These are phyloP conservation scores for Rhinopithecus roxellana DNA, from an alignment of 2,113 vertebrate species.

Conservation along the genomic window DNA sequence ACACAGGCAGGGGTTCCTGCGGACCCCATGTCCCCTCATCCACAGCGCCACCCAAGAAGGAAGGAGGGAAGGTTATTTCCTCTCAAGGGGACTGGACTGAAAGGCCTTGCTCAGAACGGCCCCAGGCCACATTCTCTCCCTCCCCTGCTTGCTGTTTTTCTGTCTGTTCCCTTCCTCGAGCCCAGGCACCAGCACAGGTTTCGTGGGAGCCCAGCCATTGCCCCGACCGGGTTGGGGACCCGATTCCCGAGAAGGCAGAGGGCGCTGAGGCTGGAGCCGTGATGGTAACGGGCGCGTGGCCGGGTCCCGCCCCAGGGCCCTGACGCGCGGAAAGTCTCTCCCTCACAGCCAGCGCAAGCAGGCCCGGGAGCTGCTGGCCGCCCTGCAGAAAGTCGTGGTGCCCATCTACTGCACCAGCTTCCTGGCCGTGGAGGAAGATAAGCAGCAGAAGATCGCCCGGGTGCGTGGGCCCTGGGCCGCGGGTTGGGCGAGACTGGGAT, in stretches of 20 bases:
- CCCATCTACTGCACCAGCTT: slow-evolving; percentile 99
- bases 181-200: neutral
- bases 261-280: slow-evolving; percentile 66
- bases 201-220: neutral
- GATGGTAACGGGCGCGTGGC: slow-evolving; percentile 74
- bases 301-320: slow-evolving; percentile 74
- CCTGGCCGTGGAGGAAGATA: slow-evolving; percentile 97
- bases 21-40: rapidly evolving
- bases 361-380: slow-evolving; percentile 95
- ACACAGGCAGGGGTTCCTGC: neutral
- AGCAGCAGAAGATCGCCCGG: slow-evolving; percentile 98
- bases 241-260: slow-evolving; percentile 54
- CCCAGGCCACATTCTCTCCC: neutral
- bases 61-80: neutral
- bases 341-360: slow-evolving; percentile 94
- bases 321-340: slow-evolving; percentile 75
- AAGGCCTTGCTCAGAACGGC: neutral
- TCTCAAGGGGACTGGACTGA: neutral
- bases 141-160: neutral
- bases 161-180: neutral
- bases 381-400: slow-evolving; percentile 98
- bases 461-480: slow-evolving; percentile 72
- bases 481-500: rapidly evolving
- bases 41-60: neutral
- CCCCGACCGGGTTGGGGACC: slow-evolving; percentile 22